Base-by-base conservation (phyloP, 1,140 invertebrate genomes). In the Listronotus oregonensis region DNA sequence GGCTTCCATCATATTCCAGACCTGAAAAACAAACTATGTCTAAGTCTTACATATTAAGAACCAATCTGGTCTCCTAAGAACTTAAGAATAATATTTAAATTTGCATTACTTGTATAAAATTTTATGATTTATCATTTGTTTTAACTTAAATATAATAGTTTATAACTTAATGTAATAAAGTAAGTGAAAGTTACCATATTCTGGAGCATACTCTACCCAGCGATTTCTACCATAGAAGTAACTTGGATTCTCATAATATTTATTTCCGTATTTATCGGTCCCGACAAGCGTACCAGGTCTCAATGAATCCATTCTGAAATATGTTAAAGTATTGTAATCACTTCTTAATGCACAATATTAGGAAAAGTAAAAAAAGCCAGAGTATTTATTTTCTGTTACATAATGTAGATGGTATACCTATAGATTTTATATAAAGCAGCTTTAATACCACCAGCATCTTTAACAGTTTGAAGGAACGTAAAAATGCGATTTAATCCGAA, bases 221-320 rank as follows among this genome's bases (percentile, higher is more conserved):
- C 97, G 85, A 82, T 96, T 98, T 57, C 94, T 85, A 14, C 94
- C 89, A 77, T 91, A 89, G 80, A 98, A 97, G 77, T 92, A 95
- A 43, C 84, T 81, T 27, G 91, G 89, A 77, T 98, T 97, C 84
- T 98, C 90, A 79, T 86, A 99, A 79, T 99, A 99, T 79, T 92
- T 95, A 80, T 99, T 99, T 34, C 97, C 97, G 80, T 88, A 96
- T 78, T 94, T 90, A 79, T 99, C 97, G 63, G 85, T 86, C n/a
- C 97, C 97, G n/a, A 98, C 85, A 0, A 95, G 77, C 0, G 80
- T 87, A 18, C 96, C 96, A 43, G 85, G 83, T 82, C 96, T 97
- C 17, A 97, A 73, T 0, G 91, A 90, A 82, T 98, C 96, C 71
- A 87, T 87, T 76, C 95, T 94, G 74, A 66, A 83, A 80, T 70